Evolutionary conservation across 2,797 vertebrate species (phyloP).

Genomic region (Anguilla megastoma): DNA sequence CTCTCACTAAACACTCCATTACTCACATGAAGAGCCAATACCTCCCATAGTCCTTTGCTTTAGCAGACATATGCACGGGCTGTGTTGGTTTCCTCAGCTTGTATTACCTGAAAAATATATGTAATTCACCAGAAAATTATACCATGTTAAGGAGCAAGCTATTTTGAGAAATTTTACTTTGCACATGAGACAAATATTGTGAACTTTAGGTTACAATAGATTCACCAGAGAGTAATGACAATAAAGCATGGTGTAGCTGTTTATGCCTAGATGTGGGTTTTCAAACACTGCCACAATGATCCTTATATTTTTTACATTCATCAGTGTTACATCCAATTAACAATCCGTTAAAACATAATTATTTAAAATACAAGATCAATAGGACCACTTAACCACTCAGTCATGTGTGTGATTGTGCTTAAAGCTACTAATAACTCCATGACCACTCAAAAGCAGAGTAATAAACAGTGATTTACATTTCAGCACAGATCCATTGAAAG

Average conservation of each 20-base stretch:
- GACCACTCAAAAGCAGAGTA: constrained; percentile 35
- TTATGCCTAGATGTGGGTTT: neutral
- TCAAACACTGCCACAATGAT: neutral
- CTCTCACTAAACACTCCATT: constrained; percentile 18
- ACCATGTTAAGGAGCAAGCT: neutral
- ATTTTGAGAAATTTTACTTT: neutral
- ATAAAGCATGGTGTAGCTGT: neutral
- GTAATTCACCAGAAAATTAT: neutral
- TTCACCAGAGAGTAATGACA: neutral
- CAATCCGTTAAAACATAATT: neutral
- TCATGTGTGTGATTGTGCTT: neutral
- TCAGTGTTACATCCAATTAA: neutral
- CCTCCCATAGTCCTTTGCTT: constrained; percentile 9
- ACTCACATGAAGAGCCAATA: constrained; percentile 20
- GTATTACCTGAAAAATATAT: neutral
- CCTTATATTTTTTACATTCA: neutral
- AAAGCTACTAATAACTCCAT: constrained; percentile 30
- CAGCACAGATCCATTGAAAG: constrained; percentile 48
- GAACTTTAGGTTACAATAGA: neutral
- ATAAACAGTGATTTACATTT: constrained; percentile 37
- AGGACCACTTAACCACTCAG: constrained; percentile 1
- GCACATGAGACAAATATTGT: neutral
- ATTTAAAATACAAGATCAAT: neutral
- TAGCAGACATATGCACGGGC: neutral
- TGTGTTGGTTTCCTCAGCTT: neutral